Conservation (phyloP, 2,797 vertebrate genomes). For the Arnoldichthys spilopterus region DNA sequence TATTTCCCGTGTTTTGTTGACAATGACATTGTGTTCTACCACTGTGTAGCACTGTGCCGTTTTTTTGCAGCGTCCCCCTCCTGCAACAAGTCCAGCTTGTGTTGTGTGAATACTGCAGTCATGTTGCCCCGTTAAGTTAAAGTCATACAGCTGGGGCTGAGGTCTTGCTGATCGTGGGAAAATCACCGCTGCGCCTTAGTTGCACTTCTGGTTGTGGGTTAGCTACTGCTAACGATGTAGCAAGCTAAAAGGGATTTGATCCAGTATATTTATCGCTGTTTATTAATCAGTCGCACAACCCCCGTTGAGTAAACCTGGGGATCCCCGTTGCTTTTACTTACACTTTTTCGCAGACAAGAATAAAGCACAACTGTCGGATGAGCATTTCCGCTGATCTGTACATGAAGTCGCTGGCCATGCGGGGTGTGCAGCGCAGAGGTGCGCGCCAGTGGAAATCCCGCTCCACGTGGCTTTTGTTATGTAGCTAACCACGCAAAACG, state of each 20-base stretch:
- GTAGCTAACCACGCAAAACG: not conserved
- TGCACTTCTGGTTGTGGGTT: not conserved
- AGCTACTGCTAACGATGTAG: not conserved
- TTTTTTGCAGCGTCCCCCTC: not conserved
- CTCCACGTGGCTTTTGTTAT: conserved; percentile 60
- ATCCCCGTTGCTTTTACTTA: not conserved
- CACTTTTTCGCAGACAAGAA: not conserved
- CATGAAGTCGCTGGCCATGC: not conserved
- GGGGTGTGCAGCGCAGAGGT: conserved; percentile 4
- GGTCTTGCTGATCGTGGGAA: not conserved
- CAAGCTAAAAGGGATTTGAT: not conserved
- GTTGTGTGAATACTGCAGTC: not conserved
- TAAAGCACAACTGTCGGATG: not conserved
- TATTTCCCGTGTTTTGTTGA: not conserved
- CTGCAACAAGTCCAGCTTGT: conserved; percentile 10
- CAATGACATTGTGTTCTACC: not conserved
- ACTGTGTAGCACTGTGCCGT: not conserved
- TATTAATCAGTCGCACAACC: not conserved
- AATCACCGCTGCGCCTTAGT: not conserved
- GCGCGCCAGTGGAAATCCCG: not conserved
- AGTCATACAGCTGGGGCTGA: not conserved
- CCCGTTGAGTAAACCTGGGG: not conserved
- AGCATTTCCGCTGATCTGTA: too few relatives aligned
- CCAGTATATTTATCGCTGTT: not conserved
- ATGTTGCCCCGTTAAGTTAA: not conserved